Evolutionary conservation across 2,888 invertebrate species (phyloP).

Genomic region (Agrotis puta): DNA sequence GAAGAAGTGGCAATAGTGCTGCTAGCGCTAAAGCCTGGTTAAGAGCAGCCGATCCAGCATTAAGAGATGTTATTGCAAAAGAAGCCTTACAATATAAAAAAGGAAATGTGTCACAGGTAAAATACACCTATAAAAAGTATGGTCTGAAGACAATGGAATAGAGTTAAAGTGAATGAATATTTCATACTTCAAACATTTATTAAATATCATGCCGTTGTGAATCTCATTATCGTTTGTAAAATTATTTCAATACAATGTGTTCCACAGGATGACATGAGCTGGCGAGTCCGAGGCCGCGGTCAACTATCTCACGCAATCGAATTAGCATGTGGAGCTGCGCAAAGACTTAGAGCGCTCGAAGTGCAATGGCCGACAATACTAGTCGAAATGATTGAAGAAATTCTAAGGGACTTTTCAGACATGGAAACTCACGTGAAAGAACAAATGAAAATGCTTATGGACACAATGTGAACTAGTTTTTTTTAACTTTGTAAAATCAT

Average conservation of each 20-base stretch:
- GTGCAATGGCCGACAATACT: constrained; percentile 95
- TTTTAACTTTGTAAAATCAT: too few species aligned
- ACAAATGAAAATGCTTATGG: constrained; percentile 90
- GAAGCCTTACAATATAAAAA: constrained; percentile 96
- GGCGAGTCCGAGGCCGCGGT: constrained; percentile 94
- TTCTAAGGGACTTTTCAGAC: constrained; percentile 95
- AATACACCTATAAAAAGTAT: background rate
- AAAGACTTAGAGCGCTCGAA: constrained; percentile 94
- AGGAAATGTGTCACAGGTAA: constrained; percentile 89
- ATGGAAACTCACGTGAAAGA: constrained; percentile 95
- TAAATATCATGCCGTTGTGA: background rate
- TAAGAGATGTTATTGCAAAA: constrained; percentile 95
- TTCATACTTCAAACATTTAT: background rate
- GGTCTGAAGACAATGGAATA: background rate
- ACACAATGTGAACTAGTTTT: constrained; percentile 75
- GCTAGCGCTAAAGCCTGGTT: constrained; percentile 93
- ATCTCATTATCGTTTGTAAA: background rate
- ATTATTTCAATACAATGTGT: constrained; percentile 26
- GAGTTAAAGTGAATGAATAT: background rate
- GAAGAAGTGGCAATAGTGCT: constrained; percentile 88
- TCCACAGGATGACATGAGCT: constrained; percentile 93
- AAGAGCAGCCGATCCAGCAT: constrained; percentile 93
- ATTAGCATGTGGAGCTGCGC: constrained; percentile 94
- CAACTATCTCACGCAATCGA: constrained; percentile 93
- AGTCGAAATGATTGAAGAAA: constrained; percentile 94